Percentiles rank a stretch among this genome's conserved stretches.
These are phyloP conservation scores for Patella caerulea DNA, from an alignment of 2,888 invertebrate genomes.

Conservation along the genomic window DNA sequence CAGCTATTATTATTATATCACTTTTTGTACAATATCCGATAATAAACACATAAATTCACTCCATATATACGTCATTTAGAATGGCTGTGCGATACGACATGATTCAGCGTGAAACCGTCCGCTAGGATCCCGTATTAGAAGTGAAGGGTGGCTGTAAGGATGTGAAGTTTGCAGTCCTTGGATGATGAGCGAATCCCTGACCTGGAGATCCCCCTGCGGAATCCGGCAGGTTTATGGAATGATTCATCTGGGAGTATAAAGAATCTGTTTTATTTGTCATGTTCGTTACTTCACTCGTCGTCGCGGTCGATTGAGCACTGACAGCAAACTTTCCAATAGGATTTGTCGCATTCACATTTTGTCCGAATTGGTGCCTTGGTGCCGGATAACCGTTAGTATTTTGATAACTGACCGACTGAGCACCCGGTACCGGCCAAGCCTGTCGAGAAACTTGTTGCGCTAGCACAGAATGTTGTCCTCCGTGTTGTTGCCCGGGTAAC, in stretches of 20 bases:
- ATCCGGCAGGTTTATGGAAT: not conserved
- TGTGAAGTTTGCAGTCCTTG: not conserved
- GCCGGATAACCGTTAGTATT: not conserved
- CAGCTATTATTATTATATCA: too few species aligned
- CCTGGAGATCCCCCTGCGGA: not conserved
- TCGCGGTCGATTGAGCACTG: constrained; percentile 18
- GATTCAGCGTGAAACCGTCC: too few species aligned
- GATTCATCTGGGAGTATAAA: not conserved
- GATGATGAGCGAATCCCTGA: constrained; percentile 2
- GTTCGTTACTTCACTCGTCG: constrained; percentile 2
- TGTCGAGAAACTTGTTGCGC: not conserved
- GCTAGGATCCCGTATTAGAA: not conserved
- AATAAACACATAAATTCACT: too few species aligned
- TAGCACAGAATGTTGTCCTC: not conserved
- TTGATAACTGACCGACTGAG: not conserved
- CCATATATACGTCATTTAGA: too few species aligned
- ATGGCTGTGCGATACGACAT: too few species aligned
- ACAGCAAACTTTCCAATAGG: constrained; percentile 18
- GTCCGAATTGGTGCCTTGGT: not conserved
- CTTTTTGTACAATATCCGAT: too few species aligned
- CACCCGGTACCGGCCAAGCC: not conserved
- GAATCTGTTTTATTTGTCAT: constrained; percentile 9
- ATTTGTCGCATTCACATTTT: constrained; percentile 16
- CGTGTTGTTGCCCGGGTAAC: not conserved
- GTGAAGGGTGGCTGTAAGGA: not conserved